phyloP scores from a whole-genome alignment of 1,140 invertebrate genomes.

The Stegodyphus mimosarum region DNA sequence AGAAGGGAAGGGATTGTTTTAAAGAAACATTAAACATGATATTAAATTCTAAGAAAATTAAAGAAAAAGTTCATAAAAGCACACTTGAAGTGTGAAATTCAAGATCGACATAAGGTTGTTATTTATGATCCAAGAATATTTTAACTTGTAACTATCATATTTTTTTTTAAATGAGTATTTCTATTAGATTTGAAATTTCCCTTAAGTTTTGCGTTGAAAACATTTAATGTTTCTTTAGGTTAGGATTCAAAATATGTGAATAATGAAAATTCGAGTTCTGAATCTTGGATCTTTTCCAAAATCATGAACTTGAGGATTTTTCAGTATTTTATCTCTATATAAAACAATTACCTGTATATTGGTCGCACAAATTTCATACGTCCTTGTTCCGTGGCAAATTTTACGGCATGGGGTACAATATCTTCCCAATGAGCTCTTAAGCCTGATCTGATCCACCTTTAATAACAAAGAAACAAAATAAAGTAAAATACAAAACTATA shows the following conservation, averaged over 20 bases:
- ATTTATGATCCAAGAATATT: too few relatives aligned
- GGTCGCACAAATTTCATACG: slow-evolving; percentile 92
- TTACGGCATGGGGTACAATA: slow-evolving; percentile 75
- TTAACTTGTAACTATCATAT: too few relatives aligned
- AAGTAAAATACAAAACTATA: slow-evolving; percentile 35
- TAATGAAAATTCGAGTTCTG: neutral
- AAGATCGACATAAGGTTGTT: too few relatives aligned
- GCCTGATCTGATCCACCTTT: slow-evolving; percentile 82
- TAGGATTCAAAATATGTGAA: neutral
- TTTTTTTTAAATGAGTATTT: too few relatives aligned
- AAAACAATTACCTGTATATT: slow-evolving; percentile 75
- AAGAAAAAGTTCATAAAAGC: too few relatives aligned
- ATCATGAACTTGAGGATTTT: neutral
- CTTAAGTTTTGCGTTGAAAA: neutral
- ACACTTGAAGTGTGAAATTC: too few relatives aligned
- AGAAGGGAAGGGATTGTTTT: too few relatives aligned
- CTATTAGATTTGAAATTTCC: neutral
- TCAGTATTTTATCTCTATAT: neutral
- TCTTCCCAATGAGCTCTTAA: slow-evolving; percentile 78
- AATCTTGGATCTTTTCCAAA: neutral
- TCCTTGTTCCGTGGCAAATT: slow-evolving; percentile 85
- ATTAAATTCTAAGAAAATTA: too few relatives aligned
- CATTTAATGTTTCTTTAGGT: neutral
- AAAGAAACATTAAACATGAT: too few relatives aligned
- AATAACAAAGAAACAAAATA: slow-evolving; percentile 59